phyloP scores from a whole-genome alignment of 2,797 vertebrate genomes.

The Saxicola maurus region DNA sequence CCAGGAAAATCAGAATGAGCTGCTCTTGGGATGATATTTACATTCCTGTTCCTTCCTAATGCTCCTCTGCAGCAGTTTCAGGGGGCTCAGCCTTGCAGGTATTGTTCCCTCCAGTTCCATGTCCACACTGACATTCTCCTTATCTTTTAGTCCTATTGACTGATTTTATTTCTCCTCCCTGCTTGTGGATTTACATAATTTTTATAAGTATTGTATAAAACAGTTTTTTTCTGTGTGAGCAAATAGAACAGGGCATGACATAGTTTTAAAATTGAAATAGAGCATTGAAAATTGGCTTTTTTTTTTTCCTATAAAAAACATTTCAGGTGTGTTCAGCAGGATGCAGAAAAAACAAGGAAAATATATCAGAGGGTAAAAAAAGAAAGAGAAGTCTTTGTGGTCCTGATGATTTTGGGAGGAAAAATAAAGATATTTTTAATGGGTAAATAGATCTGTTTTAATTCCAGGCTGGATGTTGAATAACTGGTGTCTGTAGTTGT shows the following conservation, averaged over 20 bases:
- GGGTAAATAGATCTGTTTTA: background rate
- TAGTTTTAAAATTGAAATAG: background rate
- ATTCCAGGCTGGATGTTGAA: background rate
- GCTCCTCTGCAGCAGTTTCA: background rate
- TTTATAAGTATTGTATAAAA: background rate
- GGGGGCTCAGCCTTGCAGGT: background rate
- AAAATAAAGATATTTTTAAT: background rate
- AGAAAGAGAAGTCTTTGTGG: background rate
- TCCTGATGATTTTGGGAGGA: background rate
- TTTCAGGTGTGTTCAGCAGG: background rate
- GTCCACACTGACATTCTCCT: background rate
- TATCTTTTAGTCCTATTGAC: background rate
- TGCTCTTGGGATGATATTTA: background rate
- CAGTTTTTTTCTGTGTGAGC: background rate
- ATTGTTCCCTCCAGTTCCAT: background rate
- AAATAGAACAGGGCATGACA: background rate
- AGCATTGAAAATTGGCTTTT: background rate
- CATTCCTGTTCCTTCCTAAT: background rate
- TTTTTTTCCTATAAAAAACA: background rate
- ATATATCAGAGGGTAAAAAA: background rate
- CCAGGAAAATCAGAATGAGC: background rate
- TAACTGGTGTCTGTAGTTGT: background rate
- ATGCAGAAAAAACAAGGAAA: background rate
- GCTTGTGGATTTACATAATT: background rate
- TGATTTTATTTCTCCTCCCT: background rate